Base-by-base conservation (phyloP, 2,888 invertebrate genomes). In the Diarsia dahlii region DNA sequence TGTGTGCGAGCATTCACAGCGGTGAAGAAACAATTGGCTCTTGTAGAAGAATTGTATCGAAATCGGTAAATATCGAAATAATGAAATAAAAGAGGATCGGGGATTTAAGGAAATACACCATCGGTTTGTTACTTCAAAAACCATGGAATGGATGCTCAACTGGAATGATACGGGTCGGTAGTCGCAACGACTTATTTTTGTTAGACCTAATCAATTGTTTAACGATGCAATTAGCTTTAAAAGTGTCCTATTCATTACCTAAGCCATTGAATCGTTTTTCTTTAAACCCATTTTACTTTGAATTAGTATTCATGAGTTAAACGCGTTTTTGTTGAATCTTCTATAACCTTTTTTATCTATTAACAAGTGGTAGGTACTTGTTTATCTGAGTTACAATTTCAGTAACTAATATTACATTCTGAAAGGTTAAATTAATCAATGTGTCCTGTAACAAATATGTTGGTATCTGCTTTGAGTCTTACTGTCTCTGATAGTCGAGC, bases 1-100 rank as follows among this genome's bases (percentile, higher is more conserved):
- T 69, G 64, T 75, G 18, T 75, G 58, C 60, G 65, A 81, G 64
- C 54, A 65, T 75, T 70, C 81, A 69, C 75, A 69, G 58, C 23
- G 64, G 74, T 68, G n/a, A 34, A 64, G 56, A 80, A 80, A 74
- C 78, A 80, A 79, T 80, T 74, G 74, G 13, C 28, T 80, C 45
- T 64, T 46, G 58, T 46, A 64, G 13, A 52, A 20, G 28, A 71
- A 78, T 65, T 39, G 71, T 54, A 78, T 54, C 23, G 78, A 48
- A 58, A 48, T 23, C 34, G 48, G 48, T 28, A 76, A 76, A 78
- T 64, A 23, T 50, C 23, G 58, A 65, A 71, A 71, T 65, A 71
- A 63, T 52, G 48, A 64, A 78, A 78, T 48, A 23, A 71, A 78
- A 71, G 20, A 48, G 78, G n/a, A 28, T 58, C 56, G 34, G 18